A percentile compares a stretch with the other conserved stretches of the same genome.
Evolutionary conservation across 2,888 invertebrate genomes (phyloP).

Genomic region (Philopedon plagiatum): DNA sequence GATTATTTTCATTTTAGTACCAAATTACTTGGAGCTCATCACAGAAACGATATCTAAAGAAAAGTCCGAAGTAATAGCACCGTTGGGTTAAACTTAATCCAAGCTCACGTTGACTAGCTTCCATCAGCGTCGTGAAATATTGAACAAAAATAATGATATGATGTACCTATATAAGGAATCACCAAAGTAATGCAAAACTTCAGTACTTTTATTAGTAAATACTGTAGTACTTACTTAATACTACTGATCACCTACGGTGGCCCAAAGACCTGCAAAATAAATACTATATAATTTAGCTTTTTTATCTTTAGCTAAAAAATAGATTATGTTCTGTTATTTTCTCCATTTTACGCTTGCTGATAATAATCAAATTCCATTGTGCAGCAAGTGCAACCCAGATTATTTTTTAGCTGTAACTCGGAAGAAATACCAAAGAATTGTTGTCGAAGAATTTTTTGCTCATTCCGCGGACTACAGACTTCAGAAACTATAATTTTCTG

Average conservation of each 20-base stretch:
- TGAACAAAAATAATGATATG: no score
- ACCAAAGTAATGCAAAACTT: no score
- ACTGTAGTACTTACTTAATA: no score
- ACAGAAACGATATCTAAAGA: no score
- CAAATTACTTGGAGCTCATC: no score
- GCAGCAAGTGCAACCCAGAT: slow-evolving; percentile 44
- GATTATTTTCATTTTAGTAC: no score
- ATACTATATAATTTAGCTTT: background rate
- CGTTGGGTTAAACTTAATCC: no score
- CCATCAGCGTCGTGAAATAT: no score
- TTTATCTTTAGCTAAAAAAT: background rate
- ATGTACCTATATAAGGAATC: no score
- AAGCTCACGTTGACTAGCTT: no score
- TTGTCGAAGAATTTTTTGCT: slow-evolving; percentile 26
- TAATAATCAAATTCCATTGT: slow-evolving; percentile 39
- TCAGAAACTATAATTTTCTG: slow-evolving; percentile 45
- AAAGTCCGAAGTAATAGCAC: no score
- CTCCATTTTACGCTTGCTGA: slow-evolving; percentile 13
- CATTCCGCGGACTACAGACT: slow-evolving; percentile 12
- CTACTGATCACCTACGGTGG: background rate
- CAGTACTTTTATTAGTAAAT: no score
- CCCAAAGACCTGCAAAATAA: background rate
- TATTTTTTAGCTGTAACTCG: slow-evolving; percentile 37
- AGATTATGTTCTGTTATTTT: slow-evolving; percentile 12
- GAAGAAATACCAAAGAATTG: slow-evolving; percentile 42